Percentiles rank a stretch among this genome's conserved stretches.
Conservation (phyloP, 2,113 vertebrate species). For the Elanoides forficatus region DNA sequence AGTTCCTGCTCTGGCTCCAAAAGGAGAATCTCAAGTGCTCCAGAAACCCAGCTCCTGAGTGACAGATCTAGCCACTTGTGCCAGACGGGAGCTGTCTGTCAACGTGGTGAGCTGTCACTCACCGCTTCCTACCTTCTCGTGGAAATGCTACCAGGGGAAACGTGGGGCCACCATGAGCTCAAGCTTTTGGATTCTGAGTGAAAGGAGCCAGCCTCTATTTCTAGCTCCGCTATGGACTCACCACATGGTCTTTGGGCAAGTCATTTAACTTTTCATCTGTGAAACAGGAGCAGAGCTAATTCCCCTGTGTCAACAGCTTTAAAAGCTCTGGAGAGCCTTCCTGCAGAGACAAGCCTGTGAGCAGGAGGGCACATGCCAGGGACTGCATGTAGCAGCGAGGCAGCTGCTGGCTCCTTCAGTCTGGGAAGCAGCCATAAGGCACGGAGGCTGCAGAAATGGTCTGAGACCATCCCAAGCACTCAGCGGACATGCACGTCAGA, state of each 20-base stretch:
- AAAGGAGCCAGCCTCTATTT: conserved; percentile 30
- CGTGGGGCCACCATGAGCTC: neutral
- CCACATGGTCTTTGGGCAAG: neutral
- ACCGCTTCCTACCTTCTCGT: neutral
- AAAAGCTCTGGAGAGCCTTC: neutral
- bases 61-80: conserved; percentile 44
- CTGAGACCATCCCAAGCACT: neutral
- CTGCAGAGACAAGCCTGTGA: neutral
- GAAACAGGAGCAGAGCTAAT: conserved; percentile 1
- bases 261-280: neutral
- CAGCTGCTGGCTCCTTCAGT: neutral
- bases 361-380: neutral
- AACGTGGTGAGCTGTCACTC: conserved; percentile 41
- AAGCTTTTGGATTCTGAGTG: neutral
- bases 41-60: conserved; percentile 57
- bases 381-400: neutral
- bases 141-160: conserved; percentile 28
- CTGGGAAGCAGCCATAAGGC: neutral
- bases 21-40: conserved; percentile 57
- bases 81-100: conserved; percentile 52
- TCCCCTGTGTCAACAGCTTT: neutral
- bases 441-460: neutral
- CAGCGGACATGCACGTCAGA: neutral
- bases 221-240: neutral
- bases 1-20: conserved; percentile 44